These are phyloP conservation scores for Nannoperca australis DNA, from an alignment of 2,797 vertebrate genomes.

Conservation along the genomic window DNA sequence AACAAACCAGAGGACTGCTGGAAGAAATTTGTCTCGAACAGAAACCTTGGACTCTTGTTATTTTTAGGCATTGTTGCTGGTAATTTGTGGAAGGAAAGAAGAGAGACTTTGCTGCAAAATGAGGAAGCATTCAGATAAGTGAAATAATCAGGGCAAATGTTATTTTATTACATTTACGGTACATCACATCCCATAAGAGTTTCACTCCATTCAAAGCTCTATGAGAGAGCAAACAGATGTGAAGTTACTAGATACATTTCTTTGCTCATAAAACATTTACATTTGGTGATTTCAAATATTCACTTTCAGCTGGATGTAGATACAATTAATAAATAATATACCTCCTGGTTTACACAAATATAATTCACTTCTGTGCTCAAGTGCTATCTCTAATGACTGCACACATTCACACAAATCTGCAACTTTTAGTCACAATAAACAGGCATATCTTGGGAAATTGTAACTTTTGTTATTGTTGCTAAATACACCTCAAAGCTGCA, in stretches of 20 bases:
- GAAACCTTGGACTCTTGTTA: constrained; percentile 90
- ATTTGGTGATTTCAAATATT: background rate
- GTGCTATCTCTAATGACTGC: background rate
- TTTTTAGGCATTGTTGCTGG: constrained; percentile 92
- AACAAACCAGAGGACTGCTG: constrained; percentile 94
- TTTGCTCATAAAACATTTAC: background rate
- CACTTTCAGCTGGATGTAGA: background rate
- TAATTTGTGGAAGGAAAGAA: constrained; percentile 90
- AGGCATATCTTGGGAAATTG: background rate
- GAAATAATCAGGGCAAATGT: background rate
- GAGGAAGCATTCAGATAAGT: constrained; percentile 41
- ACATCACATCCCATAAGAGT: background rate
- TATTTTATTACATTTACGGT: constrained; percentile 7
- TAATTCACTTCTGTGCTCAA: background rate
- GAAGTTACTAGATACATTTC: background rate
- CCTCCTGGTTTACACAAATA: background rate
- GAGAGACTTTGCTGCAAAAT: constrained; percentile 62
- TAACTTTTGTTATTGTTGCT: background rate
- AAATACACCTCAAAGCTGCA: background rate
- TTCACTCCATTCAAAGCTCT: background rate
- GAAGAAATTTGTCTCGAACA: constrained; percentile 95
- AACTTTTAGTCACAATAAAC: background rate
- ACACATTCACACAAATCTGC: background rate
- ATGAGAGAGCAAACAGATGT: background rate
- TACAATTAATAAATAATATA: background rate